phyloP scores from a whole-genome alignment of 92 coral and sea anemone genomes.

The Phymanthus crucifer region DNA sequence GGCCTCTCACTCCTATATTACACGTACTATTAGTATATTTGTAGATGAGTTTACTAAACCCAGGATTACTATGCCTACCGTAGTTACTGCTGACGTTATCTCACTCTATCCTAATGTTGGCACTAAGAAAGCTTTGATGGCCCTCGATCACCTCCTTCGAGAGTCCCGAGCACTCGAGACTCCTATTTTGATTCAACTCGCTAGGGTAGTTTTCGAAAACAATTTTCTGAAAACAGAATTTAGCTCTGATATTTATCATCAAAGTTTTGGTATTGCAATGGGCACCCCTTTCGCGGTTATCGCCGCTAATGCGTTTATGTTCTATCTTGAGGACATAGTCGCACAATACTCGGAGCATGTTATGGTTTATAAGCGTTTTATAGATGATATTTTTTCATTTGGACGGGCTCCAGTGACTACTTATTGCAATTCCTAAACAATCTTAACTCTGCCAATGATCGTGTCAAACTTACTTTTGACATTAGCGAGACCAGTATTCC shows the following conservation, averaged over 20 bases:
- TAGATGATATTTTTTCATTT: conserved; percentile 37
- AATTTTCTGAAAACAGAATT: conserved; percentile 42
- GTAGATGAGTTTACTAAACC: too few relatives aligned
- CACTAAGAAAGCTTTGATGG: conserved; percentile 44
- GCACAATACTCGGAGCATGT: too few relatives aligned
- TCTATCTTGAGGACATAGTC: too few relatives aligned
- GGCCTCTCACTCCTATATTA: too few relatives aligned
- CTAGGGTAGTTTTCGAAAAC: conserved; percentile 51
- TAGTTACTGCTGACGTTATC: too few relatives aligned
- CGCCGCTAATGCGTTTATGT: neutral
- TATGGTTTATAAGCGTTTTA: conserved; percentile 35
- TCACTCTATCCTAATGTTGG: too few relatives aligned
- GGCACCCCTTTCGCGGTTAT: conserved; percentile 46
- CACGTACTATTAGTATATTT: too few relatives aligned
- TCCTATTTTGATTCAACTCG: conserved; percentile 43
- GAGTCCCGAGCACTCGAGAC: conserved; percentile 49
- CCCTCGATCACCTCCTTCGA: conserved; percentile 38
- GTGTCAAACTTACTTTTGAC: conserved; percentile 36
- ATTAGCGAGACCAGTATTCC: neutral
- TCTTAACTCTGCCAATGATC: conserved; percentile 30
- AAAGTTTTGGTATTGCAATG: conserved; percentile 38
- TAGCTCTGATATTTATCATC: conserved; percentile 34
- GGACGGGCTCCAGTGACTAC: conserved; percentile 10
- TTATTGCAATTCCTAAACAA: neutral
- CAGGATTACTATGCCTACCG: too few relatives aligned